Evolutionary conservation across 2,113 vertebrate species (phyloP), one percentile per base, ranked within the genome.

Genomic region (Otis tarda): DNA sequence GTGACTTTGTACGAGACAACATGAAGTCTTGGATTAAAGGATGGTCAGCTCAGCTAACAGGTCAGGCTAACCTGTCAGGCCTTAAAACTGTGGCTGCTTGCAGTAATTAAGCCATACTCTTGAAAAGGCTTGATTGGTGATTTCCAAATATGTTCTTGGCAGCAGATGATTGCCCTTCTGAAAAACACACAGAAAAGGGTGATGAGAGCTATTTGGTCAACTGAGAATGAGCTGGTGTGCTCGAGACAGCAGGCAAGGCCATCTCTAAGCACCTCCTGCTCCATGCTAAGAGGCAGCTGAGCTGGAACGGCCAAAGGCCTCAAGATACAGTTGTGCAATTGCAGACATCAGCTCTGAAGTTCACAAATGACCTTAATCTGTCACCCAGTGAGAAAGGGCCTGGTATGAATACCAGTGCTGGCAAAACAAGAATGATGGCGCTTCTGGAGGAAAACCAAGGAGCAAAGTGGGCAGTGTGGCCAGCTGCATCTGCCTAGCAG

Each of bases 381-480:
- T 86, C 73, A 50, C 45, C 50, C 33, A 25, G 30, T 65, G 28
- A 80, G 68, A 90, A 31, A 57, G 41, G 45, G 37, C 39, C 63
- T 70, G 90, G 12, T 74, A 24, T 53, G 71, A 86, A 80, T 83
- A 68, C 50, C 47, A 70, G 79, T 43, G 67, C 88, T 86, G 71
- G 63, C 59, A 61, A 90, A 94, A 88, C 45, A 77, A 61, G 68
- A 94, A 90, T 28, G 41, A 69, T 87, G 73, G 25, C 67, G 92
- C 43, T 93, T 80, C 73, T 90, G 89, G 86, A 92, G 81, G 68
- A 83, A 89, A 50, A 80, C 59, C 47, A 87, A 95, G 33, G 27
- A 77, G 68, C 49, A 52, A 76, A 93, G 24, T 65, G 59, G 70
- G n/a, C 37, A 65, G 24, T 41, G 41, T 83, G 59, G 55, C 63